phyloP scores from a whole-genome alignment of 2,888 invertebrate genomes.

The Microctonus aethiopoides region DNA sequence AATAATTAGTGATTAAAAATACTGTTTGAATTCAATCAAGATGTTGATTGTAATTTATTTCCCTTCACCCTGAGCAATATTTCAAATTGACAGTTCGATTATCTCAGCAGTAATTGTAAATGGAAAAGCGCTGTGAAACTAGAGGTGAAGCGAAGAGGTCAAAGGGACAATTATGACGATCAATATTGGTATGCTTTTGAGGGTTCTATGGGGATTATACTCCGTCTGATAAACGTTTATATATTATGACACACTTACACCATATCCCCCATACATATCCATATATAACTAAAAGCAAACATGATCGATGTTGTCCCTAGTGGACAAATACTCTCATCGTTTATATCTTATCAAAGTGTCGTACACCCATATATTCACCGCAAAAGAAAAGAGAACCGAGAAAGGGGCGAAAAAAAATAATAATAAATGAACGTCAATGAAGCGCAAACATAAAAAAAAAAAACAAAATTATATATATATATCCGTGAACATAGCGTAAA shows the following conservation, averaged over 20 bases:
- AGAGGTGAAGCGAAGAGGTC: background rate
- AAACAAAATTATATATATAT: background rate
- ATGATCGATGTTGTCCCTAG: conserved; percentile 4
- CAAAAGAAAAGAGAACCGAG: conserved; percentile 7
- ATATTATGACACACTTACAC: background rate
- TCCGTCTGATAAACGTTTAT: background rate
- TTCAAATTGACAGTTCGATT: background rate
- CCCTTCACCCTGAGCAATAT: background rate
- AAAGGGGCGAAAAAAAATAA: conserved; percentile 18
- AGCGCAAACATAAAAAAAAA: background rate
- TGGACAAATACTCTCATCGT: background rate
- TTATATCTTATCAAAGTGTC: background rate
- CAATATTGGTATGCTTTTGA: background rate
- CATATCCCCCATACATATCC: background rate
- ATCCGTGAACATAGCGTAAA: background rate
- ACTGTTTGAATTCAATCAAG: background rate
- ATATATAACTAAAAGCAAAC: background rate
- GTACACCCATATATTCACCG: background rate
- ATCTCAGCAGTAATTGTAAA: background rate
- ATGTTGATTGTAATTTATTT: background rate
- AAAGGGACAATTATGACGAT: background rate
- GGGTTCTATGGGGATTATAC: background rate
- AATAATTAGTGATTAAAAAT: background rate
- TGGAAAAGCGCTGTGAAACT: background rate
- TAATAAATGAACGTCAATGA: background rate